Evolutionary conservation across 2,888 invertebrate genomes (phyloP).

Genomic region (Coenonympha glycerion): DNA sequence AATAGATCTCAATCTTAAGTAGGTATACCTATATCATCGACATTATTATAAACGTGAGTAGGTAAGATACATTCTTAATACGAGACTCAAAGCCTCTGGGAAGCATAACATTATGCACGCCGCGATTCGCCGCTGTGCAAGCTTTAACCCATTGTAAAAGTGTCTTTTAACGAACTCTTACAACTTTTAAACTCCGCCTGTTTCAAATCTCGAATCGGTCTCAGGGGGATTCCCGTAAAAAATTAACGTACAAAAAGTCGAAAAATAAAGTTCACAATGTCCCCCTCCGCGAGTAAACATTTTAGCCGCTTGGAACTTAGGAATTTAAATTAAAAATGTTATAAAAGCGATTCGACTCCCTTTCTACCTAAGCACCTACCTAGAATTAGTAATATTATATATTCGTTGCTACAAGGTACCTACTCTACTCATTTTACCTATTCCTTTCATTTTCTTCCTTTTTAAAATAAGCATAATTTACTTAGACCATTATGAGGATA

Average conservation of each 20-base stretch:
- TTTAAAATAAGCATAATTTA: too few relatives aligned
- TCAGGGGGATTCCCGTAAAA: constrained; percentile 62
- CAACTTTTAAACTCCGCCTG: constrained; percentile 60
- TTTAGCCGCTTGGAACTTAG: constrained; percentile 55
- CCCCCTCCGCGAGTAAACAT: constrained; percentile 67
- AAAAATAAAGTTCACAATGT: constrained; percentile 54
- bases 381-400: too few relatives aligned
- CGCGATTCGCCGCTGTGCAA: constrained; percentile 51
- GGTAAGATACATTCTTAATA: constrained; percentile 16
- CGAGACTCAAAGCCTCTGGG: constrained; percentile 27
- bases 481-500: too few relatives aligned
- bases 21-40: too few relatives aligned
- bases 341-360: constrained; percentile 7
- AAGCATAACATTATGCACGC: constrained; percentile 65
- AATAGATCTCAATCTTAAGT: too few relatives aligned
- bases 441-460: too few relatives aligned
- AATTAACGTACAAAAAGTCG: constrained; percentile 64
- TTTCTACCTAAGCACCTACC: neutral
- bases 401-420: too few relatives aligned
- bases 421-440: too few relatives aligned
- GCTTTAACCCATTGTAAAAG: constrained; percentile 71
- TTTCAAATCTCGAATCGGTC: constrained; percentile 68
- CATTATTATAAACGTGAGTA: too few relatives aligned
- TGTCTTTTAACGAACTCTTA: constrained; percentile 67
- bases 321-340: constrained; percentile 29